A percentile compares a stretch with the other conserved stretches of the same genome.
phyloP scores from a whole-genome alignment of 2,797 vertebrate genomes.

The Enteromius unitaeniatus region DNA sequence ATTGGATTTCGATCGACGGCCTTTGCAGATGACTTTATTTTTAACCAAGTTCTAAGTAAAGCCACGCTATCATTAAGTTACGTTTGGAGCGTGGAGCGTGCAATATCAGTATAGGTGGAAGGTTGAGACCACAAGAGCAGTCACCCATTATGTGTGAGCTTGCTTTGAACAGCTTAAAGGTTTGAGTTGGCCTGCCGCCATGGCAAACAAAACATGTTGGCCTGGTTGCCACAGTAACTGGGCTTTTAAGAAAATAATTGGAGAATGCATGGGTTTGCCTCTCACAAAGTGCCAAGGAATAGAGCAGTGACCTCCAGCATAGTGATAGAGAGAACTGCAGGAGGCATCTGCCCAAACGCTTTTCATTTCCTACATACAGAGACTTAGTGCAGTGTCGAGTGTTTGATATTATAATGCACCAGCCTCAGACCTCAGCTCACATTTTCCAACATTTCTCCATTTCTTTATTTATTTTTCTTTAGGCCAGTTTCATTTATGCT shows the following conservation, averaged over 20 bases:
- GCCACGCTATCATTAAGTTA: background rate
- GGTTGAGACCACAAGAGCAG: conserved; percentile 11
- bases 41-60: conserved; percentile 6
- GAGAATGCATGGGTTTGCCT: conserved; percentile 51
- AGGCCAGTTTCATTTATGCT: background rate
- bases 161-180: conserved; percentile 50
- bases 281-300: conserved; percentile 54
- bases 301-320: conserved; percentile 54
- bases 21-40: background rate
- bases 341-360: conserved; percentile 47
- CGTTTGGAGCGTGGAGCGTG: background rate
- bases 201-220: conserved; percentile 53
- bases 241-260: conserved; percentile 57
- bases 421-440: conserved; percentile 16
- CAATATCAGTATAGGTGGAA: conserved; percentile 11
- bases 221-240: conserved; percentile 61
- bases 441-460: conserved; percentile 10
- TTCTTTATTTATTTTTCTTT: background rate
- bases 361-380: conserved; percentile 53
- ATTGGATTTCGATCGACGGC: background rate
- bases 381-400: conserved; percentile 32
- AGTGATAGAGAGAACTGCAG: conserved; percentile 44
- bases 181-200: conserved; percentile 57
- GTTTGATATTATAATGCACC: conserved; percentile 37
- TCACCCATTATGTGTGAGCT: conserved; percentile 20